These are phyloP conservation scores for Clistopyga incitator DNA, from an alignment of 2,888 invertebrate genomes.

Conservation along the genomic window DNA sequence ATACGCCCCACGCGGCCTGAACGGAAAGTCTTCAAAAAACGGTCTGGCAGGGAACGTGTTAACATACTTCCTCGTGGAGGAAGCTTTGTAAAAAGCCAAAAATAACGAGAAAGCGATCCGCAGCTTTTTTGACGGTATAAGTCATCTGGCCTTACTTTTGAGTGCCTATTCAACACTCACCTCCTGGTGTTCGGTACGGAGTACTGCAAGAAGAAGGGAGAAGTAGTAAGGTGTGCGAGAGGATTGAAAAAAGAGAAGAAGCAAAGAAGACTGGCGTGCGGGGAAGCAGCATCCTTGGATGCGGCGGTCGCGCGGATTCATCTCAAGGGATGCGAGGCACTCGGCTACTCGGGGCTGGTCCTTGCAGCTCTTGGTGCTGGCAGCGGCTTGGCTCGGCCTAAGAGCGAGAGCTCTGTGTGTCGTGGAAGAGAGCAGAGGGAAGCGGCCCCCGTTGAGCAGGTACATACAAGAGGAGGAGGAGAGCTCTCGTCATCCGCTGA, in stretches of 20 bases:
- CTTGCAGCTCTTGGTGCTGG: slow-evolving; percentile 14
- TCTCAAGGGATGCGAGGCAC: slow-evolving; percentile 51
- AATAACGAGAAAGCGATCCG: too few species aligned
- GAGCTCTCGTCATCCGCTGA: slow-evolving; percentile 72
- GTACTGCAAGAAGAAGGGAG: neutral
- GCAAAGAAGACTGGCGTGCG: slow-evolving; percentile 34
- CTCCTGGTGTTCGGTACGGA: neutral
- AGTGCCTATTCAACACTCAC: too few species aligned
- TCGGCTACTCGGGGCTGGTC: slow-evolving; percentile 10
- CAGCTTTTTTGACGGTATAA: too few species aligned
- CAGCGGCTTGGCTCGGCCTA: slow-evolving; percentile 51
- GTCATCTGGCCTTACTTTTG: too few species aligned
- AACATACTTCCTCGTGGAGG: too few species aligned
- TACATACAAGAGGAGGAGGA: slow-evolving; percentile 56
- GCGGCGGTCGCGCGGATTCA: slow-evolving; percentile 1
- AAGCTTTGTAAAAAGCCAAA: too few species aligned
- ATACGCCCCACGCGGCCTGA: too few species aligned
- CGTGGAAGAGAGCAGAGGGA: neutral
- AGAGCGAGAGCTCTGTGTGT: slow-evolving; percentile 41
- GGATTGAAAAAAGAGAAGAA: slow-evolving; percentile 25
- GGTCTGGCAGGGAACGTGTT: too few species aligned
- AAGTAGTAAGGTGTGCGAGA: neutral
- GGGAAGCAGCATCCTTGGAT: slow-evolving; percentile 52
- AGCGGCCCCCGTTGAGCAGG: slow-evolving; percentile 37
- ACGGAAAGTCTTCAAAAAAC: too few species aligned